Percentiles rank a stretch among this genome's conserved stretches.
These are phyloP conservation scores for Trachurus trachurus DNA, from an alignment of 2,797 vertebrate species.

Conservation along the genomic window DNA sequence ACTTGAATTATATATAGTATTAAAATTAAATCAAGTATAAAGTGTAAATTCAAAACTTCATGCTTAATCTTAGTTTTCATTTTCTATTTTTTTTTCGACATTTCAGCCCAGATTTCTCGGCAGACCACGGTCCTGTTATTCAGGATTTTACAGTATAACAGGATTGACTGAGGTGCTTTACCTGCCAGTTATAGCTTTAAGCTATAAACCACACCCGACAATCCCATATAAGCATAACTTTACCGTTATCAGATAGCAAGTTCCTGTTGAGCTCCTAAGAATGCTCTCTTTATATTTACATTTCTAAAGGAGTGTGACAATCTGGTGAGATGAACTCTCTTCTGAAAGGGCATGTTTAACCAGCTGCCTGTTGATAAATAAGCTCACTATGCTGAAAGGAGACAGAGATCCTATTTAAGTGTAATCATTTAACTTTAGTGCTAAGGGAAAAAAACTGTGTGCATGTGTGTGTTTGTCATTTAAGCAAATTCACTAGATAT, in stretches of 20 bases:
- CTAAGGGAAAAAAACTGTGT: conserved; percentile 11
- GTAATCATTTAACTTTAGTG: conserved; percentile 8
- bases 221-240: conserved; percentile 5
- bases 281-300: conserved; percentile 38
- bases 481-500: background rate
- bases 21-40: background rate
- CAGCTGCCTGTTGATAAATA: conserved; percentile 59
- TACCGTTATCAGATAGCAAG: background rate
- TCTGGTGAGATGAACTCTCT: conserved; percentile 36
- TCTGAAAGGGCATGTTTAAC: conserved; percentile 55
- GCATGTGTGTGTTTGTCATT: background rate
- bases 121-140: background rate
- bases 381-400: conserved; percentile 19
- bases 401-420: conserved; percentile 17
- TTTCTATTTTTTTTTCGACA: conserved; percentile 29
- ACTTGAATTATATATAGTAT: no score
- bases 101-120: background rate
- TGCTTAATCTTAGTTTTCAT: background rate
- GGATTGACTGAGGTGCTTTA: background rate
- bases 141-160: no score
- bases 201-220: background rate
- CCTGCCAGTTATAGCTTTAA: conserved; percentile 1
- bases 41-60: conserved; percentile 11
- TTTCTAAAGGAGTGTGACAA: conserved; percentile 22
- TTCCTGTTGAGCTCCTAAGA: conserved; percentile 5